Evolutionary conservation across 1,140 invertebrate genomes (phyloP), one percentile per base, ranked within the genome.

Genomic region (Hypsibius dujardini): DNA sequence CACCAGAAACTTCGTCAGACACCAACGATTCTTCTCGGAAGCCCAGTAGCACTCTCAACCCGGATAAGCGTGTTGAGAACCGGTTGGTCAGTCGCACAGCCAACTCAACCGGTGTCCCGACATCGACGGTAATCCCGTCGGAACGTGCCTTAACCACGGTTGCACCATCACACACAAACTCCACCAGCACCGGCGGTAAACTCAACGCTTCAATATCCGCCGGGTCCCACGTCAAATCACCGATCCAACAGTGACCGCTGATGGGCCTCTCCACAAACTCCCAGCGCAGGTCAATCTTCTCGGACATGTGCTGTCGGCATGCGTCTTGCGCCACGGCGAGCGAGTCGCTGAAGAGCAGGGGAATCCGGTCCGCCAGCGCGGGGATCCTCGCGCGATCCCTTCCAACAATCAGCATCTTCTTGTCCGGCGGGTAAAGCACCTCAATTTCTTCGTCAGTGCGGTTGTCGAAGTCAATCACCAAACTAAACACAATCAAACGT

Each of bases 401-500:
- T 3, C 62, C 62, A 42, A 67, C 42, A 42, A 67, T 67, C 12
- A 67, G 62, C 62, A 67, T 67, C 42, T 67, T 67, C 62, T 67
- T 67, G 3, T 67, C 42, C 12, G 62, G 62, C 42, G 62, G 62
- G 45, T 67, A 67, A 42, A 67, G 7, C 12, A 67, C 42, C 42
- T 67, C 62, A 12, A 67, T 12, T 42, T 67, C 62, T 42, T 67
- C 62, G 42, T 67, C 62, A 67, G 62, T 67, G 12, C 12, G 62
- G 42, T 67, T 67, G 12, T 67, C 12, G 45, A 67, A 67, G 62
- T 67, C 62, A 12, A 67, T 3, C 62, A 67, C 62, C 12, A 67
- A 42, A 45, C 28, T 28, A 28, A 28, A 28, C 28, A 28, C 28
- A 28, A 28, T 28, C 28, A 28, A 28, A 28, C 28, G 28, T 28